Conservation (phyloP, 2,888 invertebrate genomes). For the Dimorphilus gyrociliatus region DNA sequence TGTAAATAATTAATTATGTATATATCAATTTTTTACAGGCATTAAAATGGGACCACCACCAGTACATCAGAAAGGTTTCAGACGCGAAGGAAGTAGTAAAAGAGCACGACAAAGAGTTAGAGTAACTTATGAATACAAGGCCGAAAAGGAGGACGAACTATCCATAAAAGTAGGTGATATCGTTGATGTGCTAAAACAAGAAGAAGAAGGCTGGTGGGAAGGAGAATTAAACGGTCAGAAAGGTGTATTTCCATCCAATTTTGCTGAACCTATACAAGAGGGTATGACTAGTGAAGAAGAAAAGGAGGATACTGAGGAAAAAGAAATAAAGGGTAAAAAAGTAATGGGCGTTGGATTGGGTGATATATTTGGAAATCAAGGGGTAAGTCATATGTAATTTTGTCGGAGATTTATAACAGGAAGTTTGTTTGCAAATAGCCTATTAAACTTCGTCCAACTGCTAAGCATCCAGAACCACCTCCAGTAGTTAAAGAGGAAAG, state of each 20-base stretch:
- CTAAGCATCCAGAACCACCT: too few relatives aligned
- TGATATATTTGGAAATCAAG: constrained; percentile 37
- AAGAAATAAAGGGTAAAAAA: constrained; percentile 33
- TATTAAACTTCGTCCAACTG: too few relatives aligned
- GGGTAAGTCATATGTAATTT: too few relatives aligned
- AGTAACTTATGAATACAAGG: constrained; percentile 58
- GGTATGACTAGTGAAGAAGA: constrained; percentile 2
- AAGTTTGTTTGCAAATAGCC: too few relatives aligned
- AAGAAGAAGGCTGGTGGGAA: constrained; percentile 76
- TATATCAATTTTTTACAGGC: too few relatives aligned
- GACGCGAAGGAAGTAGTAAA: too few relatives aligned
- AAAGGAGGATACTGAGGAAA: constrained; percentile 1
- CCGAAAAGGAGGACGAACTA: constrained; percentile 69
- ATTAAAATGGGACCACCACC: constrained; percentile 6
- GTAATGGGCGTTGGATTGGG: constrained; percentile 36
- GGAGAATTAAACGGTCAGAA: constrained; percentile 62
- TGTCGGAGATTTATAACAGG: too few relatives aligned
- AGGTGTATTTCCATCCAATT: constrained; percentile 85
- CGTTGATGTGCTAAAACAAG: constrained; percentile 58
- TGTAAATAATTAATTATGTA: too few relatives aligned
- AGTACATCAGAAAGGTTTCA: too few relatives aligned
- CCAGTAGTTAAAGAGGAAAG: too few relatives aligned
- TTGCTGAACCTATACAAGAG: too few relatives aligned
- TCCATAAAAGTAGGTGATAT: constrained; percentile 65
- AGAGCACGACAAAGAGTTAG: too few relatives aligned